Conservation (phyloP, 2,797 vertebrate genomes). For the Masticophis lateralis region DNA sequence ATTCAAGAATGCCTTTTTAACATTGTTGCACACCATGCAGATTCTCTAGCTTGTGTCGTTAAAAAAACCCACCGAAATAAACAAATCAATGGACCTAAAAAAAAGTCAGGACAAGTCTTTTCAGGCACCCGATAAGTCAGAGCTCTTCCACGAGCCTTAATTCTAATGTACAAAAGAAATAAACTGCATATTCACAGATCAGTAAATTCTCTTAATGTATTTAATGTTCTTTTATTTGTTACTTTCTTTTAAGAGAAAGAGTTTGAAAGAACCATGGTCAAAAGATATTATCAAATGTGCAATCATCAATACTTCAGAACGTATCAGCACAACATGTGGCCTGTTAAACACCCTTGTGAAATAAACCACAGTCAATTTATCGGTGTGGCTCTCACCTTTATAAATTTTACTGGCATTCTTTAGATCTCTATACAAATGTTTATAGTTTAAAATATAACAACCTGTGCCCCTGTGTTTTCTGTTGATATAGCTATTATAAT, state of each 20-base stretch:
- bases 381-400: neutral
- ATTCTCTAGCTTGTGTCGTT: neutral
- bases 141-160: neutral
- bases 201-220: neutral
- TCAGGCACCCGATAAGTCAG: neutral
- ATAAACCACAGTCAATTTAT: neutral
- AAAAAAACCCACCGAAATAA: neutral
- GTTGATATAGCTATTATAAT: neutral
- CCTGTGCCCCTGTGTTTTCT: neutral
- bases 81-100: neutral
- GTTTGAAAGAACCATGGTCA: neutral
- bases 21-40: neutral
- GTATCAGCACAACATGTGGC: neutral
- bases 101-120: neutral
- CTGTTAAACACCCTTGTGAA: neutral
- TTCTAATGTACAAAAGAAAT: neutral
- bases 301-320: neutral
- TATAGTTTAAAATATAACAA: neutral
- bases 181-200: neutral
- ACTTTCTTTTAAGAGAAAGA: neutral
- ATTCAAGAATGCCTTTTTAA: neutral
- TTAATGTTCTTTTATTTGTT: neutral
- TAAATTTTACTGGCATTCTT: neutral
- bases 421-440: neutral
- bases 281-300: neutral